Conservation (phyloP, 2,113 vertebrate genomes). For the Apodemus speciosus region DNA sequence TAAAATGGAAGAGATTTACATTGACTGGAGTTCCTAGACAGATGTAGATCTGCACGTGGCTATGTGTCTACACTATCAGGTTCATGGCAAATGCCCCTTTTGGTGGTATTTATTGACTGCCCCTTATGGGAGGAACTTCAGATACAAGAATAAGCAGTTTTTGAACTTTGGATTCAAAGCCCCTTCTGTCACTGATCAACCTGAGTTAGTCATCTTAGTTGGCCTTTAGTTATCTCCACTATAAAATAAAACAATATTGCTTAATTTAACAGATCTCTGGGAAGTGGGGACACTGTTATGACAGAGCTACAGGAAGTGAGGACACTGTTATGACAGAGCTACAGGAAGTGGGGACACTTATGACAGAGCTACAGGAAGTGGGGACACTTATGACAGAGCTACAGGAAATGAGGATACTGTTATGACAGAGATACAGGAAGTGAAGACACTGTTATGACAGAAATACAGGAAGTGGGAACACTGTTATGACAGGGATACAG, state of each 20-base stretch:
- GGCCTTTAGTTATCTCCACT: not conserved
- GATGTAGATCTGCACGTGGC: not conserved
- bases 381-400: too few relatives aligned
- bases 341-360: too few relatives aligned
- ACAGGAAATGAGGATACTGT: too few relatives aligned
- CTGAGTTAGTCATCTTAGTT: not conserved
- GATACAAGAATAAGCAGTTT: slow-evolving; percentile 24
- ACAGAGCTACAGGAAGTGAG: too few relatives aligned
- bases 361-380: not conserved
- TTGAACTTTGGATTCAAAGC: not conserved
- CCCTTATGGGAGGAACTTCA: not conserved
- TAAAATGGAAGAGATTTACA: not conserved
- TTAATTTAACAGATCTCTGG: not conserved
- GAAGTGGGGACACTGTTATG: not conserved
- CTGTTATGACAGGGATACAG: too few relatives aligned
- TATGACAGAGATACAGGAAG: not conserved
- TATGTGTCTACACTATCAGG: not conserved
- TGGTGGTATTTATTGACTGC: not conserved
- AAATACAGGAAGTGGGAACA: too few relatives aligned
- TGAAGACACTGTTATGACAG: not conserved
- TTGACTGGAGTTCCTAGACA: not conserved
- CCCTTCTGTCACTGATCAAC: not conserved
- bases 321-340: too few relatives aligned
- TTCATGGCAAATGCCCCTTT: not conserved
- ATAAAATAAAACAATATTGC: not conserved